Evolutionary conservation across 2,888 invertebrate species (phyloP).

Genomic region (Alviniconcha strummeri): DNA sequence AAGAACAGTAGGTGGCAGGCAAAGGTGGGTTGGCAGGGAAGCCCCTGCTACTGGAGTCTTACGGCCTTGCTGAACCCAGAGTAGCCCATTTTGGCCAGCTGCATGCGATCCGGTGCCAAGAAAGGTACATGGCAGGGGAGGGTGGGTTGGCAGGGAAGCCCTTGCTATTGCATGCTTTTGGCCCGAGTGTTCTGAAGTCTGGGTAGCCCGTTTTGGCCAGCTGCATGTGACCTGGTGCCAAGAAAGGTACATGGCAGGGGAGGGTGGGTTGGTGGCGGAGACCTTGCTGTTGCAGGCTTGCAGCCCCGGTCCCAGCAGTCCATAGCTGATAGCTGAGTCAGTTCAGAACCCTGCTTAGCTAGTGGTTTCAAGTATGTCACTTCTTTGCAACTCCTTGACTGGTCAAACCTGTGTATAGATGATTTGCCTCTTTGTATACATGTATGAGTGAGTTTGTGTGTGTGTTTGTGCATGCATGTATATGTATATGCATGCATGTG

Average conservation of each 20-base stretch:
- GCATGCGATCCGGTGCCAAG: conserved; percentile 87
- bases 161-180: neutral
- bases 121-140: conserved; percentile 78
- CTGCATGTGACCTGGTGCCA: no score
- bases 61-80: no score
- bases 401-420: no score
- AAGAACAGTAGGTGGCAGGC: conserved; percentile 80
- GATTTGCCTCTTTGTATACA: neutral
- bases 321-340: no score
- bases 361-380: no score
- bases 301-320: no score
- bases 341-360: no score
- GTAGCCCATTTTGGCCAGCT: conserved; percentile 81
- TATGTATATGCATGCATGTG: neutral
- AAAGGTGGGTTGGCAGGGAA: neutral
- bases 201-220: no score
- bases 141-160: neutral
- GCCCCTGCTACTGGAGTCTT: neutral
- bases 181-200: neutral
- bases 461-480: neutral
- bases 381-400: no score
- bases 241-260: no score
- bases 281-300: neutral
- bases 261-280: neutral
- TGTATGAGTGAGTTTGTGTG: neutral